Evolutionary conservation across 2,888 invertebrate species (phyloP), one percentile per base, ranked within the genome.

Genomic region (Malthinus seriepunctatus): DNA sequence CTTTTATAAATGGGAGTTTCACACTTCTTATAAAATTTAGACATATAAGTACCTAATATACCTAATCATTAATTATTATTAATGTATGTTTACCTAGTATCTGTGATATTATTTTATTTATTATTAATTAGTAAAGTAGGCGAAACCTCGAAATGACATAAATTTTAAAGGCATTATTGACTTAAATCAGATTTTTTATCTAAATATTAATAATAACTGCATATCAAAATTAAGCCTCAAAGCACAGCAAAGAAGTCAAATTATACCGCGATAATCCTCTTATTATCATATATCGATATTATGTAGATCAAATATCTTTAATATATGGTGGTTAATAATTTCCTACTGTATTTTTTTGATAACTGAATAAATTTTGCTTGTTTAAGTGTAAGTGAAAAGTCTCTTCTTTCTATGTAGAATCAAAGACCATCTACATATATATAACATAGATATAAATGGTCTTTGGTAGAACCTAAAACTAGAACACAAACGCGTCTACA

Each of bases 1-100:
- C 70, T 79, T 51, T 70, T 79, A 66, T 78, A 76, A 72, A 65
- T 38, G 31, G 38, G 38, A 57, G 60, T 51, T 42, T 58, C 7
- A 7, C 32, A 23, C 37, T 34, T 15, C 33, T 48, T 52, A 47
- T 48, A 44, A 15, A 42, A 14, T 51, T 49, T 32, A 32, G 32
- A 11, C 38, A 9, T 32, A 23, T 23, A 23, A n/a, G n/a, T n/a
- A n/a, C n/a, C n/a, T n/a, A n/a, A n/a, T n/a, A n/a, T 23, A 23
- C 23, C 23, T 23, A n/a, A 23, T 23, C 23, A 23, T 3, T 23
- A 23, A 23, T 23, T 23, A 23, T 23, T 23, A 23, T 42, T 31
- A 10, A 46, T 58, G 49, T 50, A 23, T 56, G 42, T 60, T 52
- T 51, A 51, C 51, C 52, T 58, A 59, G 59, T 52, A 55, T 65